Evolutionary conservation across 2,113 vertebrate species (phyloP), one percentile per base, ranked within the genome.

Genomic region (Chionomys nivalis): DNA sequence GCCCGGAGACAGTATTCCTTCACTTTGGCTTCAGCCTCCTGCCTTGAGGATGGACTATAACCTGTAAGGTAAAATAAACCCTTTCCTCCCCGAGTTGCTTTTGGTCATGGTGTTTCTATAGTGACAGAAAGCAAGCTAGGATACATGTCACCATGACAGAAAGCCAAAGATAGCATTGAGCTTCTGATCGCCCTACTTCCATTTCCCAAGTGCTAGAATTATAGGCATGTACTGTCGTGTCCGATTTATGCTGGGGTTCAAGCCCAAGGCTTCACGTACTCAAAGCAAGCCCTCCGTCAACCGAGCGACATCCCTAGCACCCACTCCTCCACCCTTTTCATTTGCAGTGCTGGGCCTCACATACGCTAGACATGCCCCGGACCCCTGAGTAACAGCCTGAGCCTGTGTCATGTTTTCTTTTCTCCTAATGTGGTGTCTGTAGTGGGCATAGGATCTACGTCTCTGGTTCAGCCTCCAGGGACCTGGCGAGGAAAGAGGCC

Each of bases 381-480:
- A 61, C 28, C 63, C 6, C 17, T 23, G 83, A 47, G 39, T 66
- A 6, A 86, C 17, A 66, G 5, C 63, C 61, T 33, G 10, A 47
- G 14, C 16, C 26, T 7, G 61, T 3, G 8, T 21, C 14, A 19
- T 44, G 2, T 17, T 28, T 70, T 44, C 36, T 11, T n/a, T 70
- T 76, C 21, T 33, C 14, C 36, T 47, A n/a, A 55, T 23, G 2
- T n/a, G 39, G 77, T 21, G 19, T 66, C 65, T 13, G 65, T 14
- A 0, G 3, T 23, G 76, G 73, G 5, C 13, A 5, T 0, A 23
- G 55, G 13, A 2, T 58, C 10, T 4, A 0, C 39, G n/a, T 13
- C 4, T 2, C 1, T 12, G 52, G 17, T 39, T 66, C 39, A 23
- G 52, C 24, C 39, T 89, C 44, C 24, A 42, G 87, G 9, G 52